phyloP scores from a whole-genome alignment of 2,888 invertebrate genomes.

The Galeruca laticollis region DNA sequence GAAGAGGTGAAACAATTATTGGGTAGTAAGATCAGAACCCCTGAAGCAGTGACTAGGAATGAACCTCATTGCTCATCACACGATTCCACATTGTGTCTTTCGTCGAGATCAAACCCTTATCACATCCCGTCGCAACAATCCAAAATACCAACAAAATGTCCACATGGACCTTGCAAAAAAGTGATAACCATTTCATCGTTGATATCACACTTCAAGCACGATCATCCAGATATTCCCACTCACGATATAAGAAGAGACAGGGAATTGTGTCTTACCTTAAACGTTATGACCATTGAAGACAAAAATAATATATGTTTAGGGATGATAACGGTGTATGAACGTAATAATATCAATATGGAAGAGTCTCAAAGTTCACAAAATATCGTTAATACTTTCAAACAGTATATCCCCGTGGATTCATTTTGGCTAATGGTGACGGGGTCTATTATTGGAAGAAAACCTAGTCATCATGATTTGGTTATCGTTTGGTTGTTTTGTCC shows the following conservation, averaged over 20 bases:
- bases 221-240: conserved; percentile 59
- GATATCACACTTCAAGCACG: conserved; percentile 61
- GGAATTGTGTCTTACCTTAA: conserved; percentile 55
- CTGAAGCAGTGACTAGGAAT: conserved; percentile 9
- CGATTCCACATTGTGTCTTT: background rate
- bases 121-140: conserved; percentile 35
- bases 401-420: conserved; percentile 57
- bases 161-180: conserved; percentile 61
- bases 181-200: conserved; percentile 61
- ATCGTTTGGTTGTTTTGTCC: conserved; percentile 62
- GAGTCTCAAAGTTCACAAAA: too few species aligned
- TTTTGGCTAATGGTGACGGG: conserved; percentile 64
- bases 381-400: conserved; percentile 54
- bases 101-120: background rate
- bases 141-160: conserved; percentile 57
- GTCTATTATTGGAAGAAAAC: conserved; percentile 52
- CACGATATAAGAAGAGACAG: conserved; percentile 55
- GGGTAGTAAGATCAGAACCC: too few species aligned
- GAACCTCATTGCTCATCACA: background rate
- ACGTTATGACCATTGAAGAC: conserved; percentile 55
- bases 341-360: too few species aligned
- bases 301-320: conserved; percentile 57
- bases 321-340: conserved; percentile 59
- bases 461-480: conserved; percentile 44
- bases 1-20: too few species aligned